A percentile compares a stretch with the other conserved stretches of the same genome.
phyloP scores from a whole-genome alignment of 1,140 invertebrate species.

The Drosophila burlai region DNA sequence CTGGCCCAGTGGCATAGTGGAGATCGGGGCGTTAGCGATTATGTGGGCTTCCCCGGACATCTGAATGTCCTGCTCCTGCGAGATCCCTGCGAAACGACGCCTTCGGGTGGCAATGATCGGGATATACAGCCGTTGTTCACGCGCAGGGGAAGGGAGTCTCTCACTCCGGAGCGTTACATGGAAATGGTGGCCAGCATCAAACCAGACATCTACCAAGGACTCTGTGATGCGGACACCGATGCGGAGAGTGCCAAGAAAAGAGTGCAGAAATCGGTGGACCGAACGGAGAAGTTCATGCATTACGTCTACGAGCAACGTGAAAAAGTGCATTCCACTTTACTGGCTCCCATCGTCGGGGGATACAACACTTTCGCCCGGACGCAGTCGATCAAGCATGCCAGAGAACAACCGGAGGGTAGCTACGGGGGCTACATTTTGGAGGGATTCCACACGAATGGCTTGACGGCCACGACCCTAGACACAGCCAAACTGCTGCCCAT shows the following conservation, averaged over 20 bases:
- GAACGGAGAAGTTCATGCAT: slow-evolving; percentile 87
- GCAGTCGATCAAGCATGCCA: slow-evolving; percentile 88
- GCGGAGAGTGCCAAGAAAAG: slow-evolving; percentile 89
- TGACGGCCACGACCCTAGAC: slow-evolving; percentile 86
- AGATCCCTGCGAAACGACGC: slow-evolving; percentile 88
- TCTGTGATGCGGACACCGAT: slow-evolving; percentile 93
- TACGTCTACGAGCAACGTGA: slow-evolving; percentile 87
- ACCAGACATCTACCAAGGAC: slow-evolving; percentile 92
- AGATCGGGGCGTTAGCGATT: slow-evolving; percentile 86
- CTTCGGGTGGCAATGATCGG: slow-evolving; percentile 89
- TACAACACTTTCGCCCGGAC: slow-evolving; percentile 88
- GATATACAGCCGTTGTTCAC: slow-evolving; percentile 90
- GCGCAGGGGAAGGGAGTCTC: slow-evolving; percentile 89
- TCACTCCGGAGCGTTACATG: slow-evolving; percentile 89
- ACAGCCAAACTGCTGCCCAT: slow-evolving; percentile 87
- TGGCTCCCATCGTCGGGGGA: slow-evolving; percentile 91
- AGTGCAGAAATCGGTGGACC: slow-evolving; percentile 88
- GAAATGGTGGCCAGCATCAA: slow-evolving; percentile 90
- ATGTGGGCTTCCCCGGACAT: slow-evolving; percentile 88
- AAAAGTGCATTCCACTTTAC: slow-evolving; percentile 84
- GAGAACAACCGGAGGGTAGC: slow-evolving; percentile 86
- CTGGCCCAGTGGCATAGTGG: slow-evolving; percentile 85
- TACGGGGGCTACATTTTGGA: slow-evolving; percentile 91
- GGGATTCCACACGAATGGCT: slow-evolving; percentile 91
- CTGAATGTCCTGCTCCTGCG: slow-evolving; percentile 88